A percentile compares a stretch with the other conserved stretches of the same genome.
phyloP scores from a whole-genome alignment of 30 jellyfish, hydroid and myxozoan species.

The Pseudorhiza aurosa region DNA sequence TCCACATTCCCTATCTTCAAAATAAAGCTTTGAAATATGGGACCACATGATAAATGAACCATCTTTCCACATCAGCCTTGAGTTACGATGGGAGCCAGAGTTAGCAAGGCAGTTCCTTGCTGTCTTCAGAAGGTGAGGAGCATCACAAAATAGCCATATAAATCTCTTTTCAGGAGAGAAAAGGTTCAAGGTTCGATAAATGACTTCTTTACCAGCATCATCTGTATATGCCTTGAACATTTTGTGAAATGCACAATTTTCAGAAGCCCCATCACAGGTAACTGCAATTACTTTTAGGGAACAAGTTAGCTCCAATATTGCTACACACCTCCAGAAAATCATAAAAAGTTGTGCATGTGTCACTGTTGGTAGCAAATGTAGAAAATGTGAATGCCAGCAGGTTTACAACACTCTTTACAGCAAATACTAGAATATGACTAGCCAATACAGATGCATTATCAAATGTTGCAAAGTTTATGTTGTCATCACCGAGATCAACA shows the following conservation, averaged over 20 bases:
- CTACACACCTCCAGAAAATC: constrained; percentile 18
- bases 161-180: constrained; percentile 18
- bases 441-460: constrained; percentile 49
- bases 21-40: constrained; percentile 40
- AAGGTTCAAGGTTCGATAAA: constrained; percentile 4
- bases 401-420: constrained; percentile 29
- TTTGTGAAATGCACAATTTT: background rate
- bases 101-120: constrained; percentile 30
- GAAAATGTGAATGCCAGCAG: constrained; percentile 19
- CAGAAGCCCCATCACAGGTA: constrained; percentile 47
- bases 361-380: constrained; percentile 63
- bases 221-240: background rate
- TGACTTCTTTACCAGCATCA: constrained; percentile 20
- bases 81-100: constrained; percentile 1
- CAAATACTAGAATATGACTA: constrained; percentile 55
- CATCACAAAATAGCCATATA: constrained; percentile 31
- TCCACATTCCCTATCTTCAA: constrained; percentile 61
- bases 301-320: constrained; percentile 2
- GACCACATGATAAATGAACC: constrained; percentile 43
- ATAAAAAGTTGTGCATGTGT: constrained; percentile 18
- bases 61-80: constrained; percentile 30
- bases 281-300: constrained; percentile 14
- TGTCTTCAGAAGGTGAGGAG: constrained; percentile 41
- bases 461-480: constrained; percentile 59
- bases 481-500: constrained; percentile 46